Evolutionary conservation across 2,888 invertebrate genomes (phyloP).

Genomic region (Ennomos fuscantarius): DNA sequence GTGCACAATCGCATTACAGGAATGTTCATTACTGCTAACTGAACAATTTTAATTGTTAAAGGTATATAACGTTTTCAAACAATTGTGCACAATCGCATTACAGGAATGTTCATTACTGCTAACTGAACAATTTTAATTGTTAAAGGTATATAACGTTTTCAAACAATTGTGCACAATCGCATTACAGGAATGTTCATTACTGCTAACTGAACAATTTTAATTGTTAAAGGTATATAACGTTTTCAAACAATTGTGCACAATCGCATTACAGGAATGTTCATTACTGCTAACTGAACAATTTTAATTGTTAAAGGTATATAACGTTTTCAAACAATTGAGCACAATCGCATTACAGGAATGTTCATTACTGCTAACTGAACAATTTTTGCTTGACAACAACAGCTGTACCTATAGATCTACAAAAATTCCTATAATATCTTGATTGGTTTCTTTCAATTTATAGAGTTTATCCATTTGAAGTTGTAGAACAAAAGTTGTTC

Average conservation of each 20-base stretch:
- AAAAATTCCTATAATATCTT: no score
- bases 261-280: conserved; percentile 5
- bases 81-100: conserved; percentile 2
- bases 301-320: conserved; percentile 10
- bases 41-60: background rate
- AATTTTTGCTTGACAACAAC: conserved; percentile 16
- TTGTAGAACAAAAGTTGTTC: conserved; percentile 31
- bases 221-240: conserved; percentile 10
- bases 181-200: conserved; percentile 4
- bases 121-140: no score
- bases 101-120: conserved; percentile 4
- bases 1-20: conserved; percentile 5
- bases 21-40: background rate
- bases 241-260: conserved; percentile 5
- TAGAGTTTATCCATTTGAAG: background rate
- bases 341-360: conserved; percentile 5
- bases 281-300: no score
- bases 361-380: conserved; percentile 13
- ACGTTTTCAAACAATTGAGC: conserved; percentile 3
- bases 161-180: conserved; percentile 2
- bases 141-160: conserved; percentile 12
- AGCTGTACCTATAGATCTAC: background rate
- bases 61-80: conserved; percentile 13
- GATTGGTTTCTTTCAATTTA: no score
- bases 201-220: no score